Percentiles rank a stretch among this genome's conserved stretches.
These are phyloP conservation scores for Zele albiditarsus DNA, from an alignment of 2,888 invertebrate genomes.

Conservation along the genomic window DNA sequence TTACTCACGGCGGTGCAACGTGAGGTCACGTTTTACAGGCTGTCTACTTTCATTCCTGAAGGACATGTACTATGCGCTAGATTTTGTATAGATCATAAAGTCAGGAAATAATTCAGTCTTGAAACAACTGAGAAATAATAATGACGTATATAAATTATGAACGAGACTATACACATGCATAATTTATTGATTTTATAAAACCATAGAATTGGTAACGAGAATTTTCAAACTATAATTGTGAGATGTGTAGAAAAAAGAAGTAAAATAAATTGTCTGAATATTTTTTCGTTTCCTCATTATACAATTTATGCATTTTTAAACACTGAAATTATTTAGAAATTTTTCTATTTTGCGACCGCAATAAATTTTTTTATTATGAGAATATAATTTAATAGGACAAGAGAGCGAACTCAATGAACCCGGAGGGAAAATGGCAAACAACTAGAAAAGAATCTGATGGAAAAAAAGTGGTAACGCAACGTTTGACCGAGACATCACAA, in stretches of 20 bases:
- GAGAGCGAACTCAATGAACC: conserved; percentile 32
- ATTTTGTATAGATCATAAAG: conserved; percentile 28
- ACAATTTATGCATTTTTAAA: neutral
- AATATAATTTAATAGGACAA: conserved; percentile 4
- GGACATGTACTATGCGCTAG: conserved; percentile 61
- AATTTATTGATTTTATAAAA: conserved; percentile 12
- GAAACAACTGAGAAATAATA: conserved; percentile 37
- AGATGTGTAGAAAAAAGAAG: neutral
- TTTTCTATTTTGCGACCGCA: neutral
- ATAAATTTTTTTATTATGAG: neutral
- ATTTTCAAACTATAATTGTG: neutral
- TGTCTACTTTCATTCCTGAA: conserved; percentile 67
- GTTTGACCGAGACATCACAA: conserved; percentile 37
- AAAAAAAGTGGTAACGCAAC: conserved; percentile 40
- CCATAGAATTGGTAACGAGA: neutral
- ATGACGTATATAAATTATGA: conserved; percentile 34
- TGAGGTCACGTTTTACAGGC: conserved; percentile 65
- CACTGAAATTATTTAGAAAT: neutral
- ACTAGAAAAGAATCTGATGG: conserved; percentile 6
- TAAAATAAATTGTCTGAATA: conserved; percentile 11
- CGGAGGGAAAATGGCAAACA: conserved; percentile 27
- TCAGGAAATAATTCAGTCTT: conserved; percentile 32
- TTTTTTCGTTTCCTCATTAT: neutral
- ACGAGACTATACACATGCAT: neutral
- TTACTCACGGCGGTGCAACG: conserved; percentile 56